A percentile compares a stretch with the other conserved stretches of the same genome.
phyloP scores from a whole-genome alignment of 1,140 invertebrate genomes.

The Polypedilum pembai region DNA sequence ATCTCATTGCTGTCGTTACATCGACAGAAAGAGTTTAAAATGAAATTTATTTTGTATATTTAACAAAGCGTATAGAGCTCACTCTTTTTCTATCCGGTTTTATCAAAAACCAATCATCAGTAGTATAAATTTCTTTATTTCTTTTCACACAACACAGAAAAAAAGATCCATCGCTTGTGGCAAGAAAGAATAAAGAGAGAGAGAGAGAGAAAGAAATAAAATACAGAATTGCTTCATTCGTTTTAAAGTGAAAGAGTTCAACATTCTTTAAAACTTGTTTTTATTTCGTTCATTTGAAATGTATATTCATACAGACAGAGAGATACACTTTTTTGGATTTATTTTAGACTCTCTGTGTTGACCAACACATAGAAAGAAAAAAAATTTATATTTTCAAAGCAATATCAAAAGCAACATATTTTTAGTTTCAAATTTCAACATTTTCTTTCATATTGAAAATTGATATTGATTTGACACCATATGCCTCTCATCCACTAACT shows the following conservation, averaged over 20 bases:
- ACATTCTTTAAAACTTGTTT: slow-evolving; percentile 27
- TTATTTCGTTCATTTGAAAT: background rate
- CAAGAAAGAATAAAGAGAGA: background rate
- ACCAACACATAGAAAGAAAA: background rate
- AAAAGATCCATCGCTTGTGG: background rate
- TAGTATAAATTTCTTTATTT: slow-evolving; percentile 10
- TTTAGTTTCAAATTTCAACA: background rate
- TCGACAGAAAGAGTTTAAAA: no score
- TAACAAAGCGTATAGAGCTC: no score
- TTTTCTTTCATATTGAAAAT: background rate
- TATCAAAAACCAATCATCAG: slow-evolving; percentile 13
- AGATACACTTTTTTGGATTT: background rate
- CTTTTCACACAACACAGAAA: background rate
- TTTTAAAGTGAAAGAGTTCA: slow-evolving; percentile 8
- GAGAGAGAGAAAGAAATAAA: background rate
- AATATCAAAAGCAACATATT: slow-evolving; percentile 1
- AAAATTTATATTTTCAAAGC: no score
- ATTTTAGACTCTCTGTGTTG: background rate
- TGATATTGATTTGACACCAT: slow-evolving; percentile 28
- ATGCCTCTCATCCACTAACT: background rate
- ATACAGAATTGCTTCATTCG: slow-evolving; percentile 4
- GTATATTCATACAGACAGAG: background rate
- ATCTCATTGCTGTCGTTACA: no score
- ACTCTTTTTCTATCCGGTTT: background rate
- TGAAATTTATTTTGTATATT: no score